Evolutionary conservation across 2,888 invertebrate species (phyloP).

Genomic region (Operophtera brumata): DNA sequence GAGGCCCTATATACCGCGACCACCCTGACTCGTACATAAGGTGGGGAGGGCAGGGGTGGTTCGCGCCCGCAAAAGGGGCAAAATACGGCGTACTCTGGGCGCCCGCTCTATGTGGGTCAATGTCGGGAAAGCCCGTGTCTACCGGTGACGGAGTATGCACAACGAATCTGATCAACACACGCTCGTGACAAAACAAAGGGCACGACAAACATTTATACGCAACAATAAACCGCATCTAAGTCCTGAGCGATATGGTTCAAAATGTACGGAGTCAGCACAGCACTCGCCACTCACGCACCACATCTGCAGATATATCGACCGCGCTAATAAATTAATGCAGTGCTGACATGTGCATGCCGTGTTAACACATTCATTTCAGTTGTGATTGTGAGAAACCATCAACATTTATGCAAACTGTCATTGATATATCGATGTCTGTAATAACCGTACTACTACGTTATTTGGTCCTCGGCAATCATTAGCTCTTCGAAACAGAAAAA

Average conservation of each 20-base stretch:
- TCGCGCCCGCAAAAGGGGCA: slow-evolving; percentile 82
- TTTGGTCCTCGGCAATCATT: too few relatives aligned
- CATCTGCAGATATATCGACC: slow-evolving; percentile 7
- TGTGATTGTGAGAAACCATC: neutral
- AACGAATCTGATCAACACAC: slow-evolving; percentile 79
- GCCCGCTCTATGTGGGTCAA: slow-evolving; percentile 81
- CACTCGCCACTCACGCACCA: slow-evolving; percentile 11
- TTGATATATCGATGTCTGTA: too few relatives aligned
- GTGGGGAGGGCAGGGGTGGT: slow-evolving; percentile 76
- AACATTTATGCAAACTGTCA: neutral
- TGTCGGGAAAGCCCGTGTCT: slow-evolving; percentile 82
- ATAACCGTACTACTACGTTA: too few relatives aligned
- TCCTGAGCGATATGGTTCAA: slow-evolving; percentile 52
- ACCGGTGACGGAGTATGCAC: slow-evolving; percentile 80
- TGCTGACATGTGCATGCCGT: neutral
- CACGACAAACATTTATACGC: slow-evolving; percentile 46
- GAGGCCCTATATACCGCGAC: slow-evolving; percentile 81
- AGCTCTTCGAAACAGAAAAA: too few relatives aligned
- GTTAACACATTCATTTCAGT: neutral
- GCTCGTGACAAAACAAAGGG: slow-evolving; percentile 71
- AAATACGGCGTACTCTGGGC: slow-evolving; percentile 81
- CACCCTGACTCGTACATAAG: slow-evolving; percentile 79
- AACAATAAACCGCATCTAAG: slow-evolving; percentile 47
- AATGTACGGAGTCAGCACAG: slow-evolving; percentile 11
- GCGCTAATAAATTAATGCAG: slow-evolving; percentile 6